Percentiles rank a stretch among this genome's conserved stretches.
Conservation (phyloP, 2,797 vertebrate genomes). For the Ataeniobius toweri region DNA sequence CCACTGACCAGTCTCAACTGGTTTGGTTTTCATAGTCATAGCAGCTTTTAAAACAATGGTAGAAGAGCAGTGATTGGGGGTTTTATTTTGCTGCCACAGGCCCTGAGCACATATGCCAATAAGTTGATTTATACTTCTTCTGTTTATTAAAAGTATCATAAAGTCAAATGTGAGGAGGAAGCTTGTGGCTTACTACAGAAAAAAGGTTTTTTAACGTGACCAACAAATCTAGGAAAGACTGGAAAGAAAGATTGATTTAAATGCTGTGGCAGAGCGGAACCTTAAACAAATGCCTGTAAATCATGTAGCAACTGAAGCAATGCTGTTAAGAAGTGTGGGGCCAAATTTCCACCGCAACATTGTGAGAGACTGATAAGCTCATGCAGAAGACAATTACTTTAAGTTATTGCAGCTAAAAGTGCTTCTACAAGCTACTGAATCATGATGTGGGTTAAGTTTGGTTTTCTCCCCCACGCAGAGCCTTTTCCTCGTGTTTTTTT, state of each 20-base stretch:
- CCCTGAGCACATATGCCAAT: neutral
- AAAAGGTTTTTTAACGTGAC: neutral
- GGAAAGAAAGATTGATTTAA: neutral
- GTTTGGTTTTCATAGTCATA: neutral
- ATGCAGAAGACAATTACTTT: neutral
- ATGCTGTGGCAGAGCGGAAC: neutral
- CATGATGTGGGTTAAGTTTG: neutral
- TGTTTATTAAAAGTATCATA: neutral
- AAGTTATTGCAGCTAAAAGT: neutral
- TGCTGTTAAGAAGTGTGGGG: neutral
- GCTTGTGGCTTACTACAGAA: too few species aligned
- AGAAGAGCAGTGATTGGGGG: neutral
- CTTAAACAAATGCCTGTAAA: constrained; percentile 5
- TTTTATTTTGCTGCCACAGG: neutral
- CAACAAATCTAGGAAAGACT: neutral
- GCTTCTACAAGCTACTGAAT: neutral
- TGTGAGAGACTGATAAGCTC: constrained; percentile 5
- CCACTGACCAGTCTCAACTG: neutral
- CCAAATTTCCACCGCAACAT: neutral
- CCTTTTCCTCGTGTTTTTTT: neutral
- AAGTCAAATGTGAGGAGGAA: neutral
- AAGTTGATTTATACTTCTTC: neutral
- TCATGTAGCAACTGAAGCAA: constrained; percentile 1
- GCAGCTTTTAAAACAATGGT: neutral
- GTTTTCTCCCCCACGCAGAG: neutral